phyloP scores from a whole-genome alignment of 2,888 invertebrate genomes.

The Formica aserva region DNA sequence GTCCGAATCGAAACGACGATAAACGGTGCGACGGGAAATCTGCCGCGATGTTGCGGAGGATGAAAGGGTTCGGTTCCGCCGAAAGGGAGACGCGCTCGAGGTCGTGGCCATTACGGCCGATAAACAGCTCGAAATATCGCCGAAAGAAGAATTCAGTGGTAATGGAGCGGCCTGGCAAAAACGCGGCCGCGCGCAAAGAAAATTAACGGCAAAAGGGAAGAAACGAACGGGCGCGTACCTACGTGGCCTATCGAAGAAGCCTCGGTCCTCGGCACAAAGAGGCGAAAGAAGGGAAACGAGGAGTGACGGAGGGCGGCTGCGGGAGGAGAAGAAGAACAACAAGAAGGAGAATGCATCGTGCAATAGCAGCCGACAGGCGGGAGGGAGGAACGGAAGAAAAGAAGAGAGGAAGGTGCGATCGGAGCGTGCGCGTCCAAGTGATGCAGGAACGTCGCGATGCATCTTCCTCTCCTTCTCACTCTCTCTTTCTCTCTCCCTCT shows the following conservation, averaged over 20 bases:
- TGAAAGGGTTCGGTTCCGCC: conserved; percentile 38
- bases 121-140: conserved; percentile 58
- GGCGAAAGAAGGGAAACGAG: conserved; percentile 53
- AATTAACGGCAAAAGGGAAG: conserved; percentile 58
- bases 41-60: conserved; percentile 2
- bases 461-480: conserved; percentile 44
- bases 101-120: conserved; percentile 57
- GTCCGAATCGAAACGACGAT: conserved; percentile 21
- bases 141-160: conserved; percentile 56
- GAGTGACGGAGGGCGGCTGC: conserved; percentile 33
- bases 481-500: conserved; percentile 39
- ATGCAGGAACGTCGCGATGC: conserved; percentile 62
- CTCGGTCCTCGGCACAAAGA: conserved; percentile 47
- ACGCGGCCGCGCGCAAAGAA: conserved; percentile 52
- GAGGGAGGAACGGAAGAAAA: conserved; percentile 33
- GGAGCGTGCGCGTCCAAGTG: conserved; percentile 75
- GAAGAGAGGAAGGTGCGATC: conserved; percentile 68
- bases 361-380: conserved; percentile 45
- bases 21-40: conserved; percentile 29
- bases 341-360: conserved; percentile 53
- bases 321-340: conserved; percentile 46
- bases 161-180: conserved; percentile 53
- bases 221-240: conserved; percentile 52
- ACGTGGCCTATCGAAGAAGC: conserved; percentile 56
- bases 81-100: conserved; percentile 45